phyloP scores from a whole-genome alignment of 2,113 vertebrate genomes.

The Corythornis vintsioides region DNA sequence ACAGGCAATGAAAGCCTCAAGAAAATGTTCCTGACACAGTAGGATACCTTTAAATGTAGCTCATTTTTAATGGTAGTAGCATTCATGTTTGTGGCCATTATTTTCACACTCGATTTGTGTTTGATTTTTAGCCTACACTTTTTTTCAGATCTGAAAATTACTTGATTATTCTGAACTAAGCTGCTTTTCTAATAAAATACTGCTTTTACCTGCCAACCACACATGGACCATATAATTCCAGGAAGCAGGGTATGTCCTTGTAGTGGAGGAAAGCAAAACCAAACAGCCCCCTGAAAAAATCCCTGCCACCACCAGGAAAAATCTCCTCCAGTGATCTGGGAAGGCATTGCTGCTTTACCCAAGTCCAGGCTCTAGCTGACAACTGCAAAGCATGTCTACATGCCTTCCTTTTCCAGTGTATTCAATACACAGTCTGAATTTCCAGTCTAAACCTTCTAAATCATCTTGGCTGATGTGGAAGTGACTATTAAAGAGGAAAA shows the following conservation, averaged over 20 bases:
- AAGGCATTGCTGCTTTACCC: background rate
- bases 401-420: background rate
- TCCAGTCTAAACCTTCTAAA: background rate
- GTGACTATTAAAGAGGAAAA: background rate
- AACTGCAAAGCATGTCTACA: accelerated
- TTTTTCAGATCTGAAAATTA: background rate
- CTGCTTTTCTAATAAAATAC: background rate
- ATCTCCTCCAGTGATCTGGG: background rate
- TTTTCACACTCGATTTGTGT: background rate
- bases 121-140: background rate
- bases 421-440: background rate
- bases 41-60: background rate
- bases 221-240: background rate
- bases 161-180: background rate
- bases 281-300: background rate
- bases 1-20: background rate
- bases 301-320: background rate
- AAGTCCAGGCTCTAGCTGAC: background rate
- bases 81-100: background rate
- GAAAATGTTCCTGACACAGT: background rate
- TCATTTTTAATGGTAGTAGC: background rate
- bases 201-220: background rate
- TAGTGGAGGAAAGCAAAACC: background rate
- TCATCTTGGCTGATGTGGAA: background rate
- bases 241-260: background rate